A percentile compares a stretch with the other conserved stretches of the same genome.
phyloP scores from a whole-genome alignment of 2,888 invertebrate species.

The Limnephilus lunatus region DNA sequence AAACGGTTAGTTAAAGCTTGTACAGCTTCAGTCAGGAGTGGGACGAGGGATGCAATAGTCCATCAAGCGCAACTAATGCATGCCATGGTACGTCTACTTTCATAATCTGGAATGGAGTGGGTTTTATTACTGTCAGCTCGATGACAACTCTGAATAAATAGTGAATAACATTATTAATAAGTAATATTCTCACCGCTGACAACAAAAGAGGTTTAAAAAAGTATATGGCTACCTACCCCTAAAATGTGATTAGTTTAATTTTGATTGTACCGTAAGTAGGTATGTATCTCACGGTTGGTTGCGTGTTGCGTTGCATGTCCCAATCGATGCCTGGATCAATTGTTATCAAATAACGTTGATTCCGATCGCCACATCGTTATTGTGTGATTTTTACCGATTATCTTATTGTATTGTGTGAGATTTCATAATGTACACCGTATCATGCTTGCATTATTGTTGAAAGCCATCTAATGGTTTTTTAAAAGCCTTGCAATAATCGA shows the following conservation, averaged over 20 bases:
- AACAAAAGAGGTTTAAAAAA: not conserved
- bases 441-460: not conserved
- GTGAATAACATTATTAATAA: not conserved
- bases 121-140: not conserved
- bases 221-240: not conserved
- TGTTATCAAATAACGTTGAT: not conserved
- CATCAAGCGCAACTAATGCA: not conserved
- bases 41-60: not conserved
- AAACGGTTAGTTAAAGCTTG: no score
- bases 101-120: not conserved
- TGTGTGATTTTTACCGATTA: not conserved
- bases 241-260: not conserved
- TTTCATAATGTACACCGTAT: not conserved
- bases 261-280: not conserved
- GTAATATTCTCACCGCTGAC: not conserved
- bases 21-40: not conserved
- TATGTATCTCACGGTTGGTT: not conserved
- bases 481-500: no score
- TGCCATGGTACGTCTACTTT: not conserved
- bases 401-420: not conserved
- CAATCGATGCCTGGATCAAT: not conserved
- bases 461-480: not conserved
- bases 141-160: constrained; percentile 15
- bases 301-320: not conserved
- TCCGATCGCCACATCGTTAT: not conserved